These are phyloP conservation scores for Camptogramma bilineatum DNA, from an alignment of 2,888 invertebrate genomes.

Conservation along the genomic window DNA sequence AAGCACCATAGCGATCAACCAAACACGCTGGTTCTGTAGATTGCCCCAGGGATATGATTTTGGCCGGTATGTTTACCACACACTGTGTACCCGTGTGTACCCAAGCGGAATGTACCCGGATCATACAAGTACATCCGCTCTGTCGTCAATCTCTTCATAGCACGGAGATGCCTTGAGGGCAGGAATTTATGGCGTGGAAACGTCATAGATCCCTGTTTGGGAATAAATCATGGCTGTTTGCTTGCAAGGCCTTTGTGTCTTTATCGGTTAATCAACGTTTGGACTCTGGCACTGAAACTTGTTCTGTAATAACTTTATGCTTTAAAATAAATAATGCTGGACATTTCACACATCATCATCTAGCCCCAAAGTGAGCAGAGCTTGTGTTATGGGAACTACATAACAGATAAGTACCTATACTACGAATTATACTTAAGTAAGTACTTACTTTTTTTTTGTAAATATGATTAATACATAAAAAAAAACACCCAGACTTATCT, in stretches of 20 bases:
- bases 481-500: too few relatives aligned
- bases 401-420: too few relatives aligned
- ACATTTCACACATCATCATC: too few relatives aligned
- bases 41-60: too few relatives aligned
- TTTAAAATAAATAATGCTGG: not conserved
- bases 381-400: too few relatives aligned
- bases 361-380: too few relatives aligned
- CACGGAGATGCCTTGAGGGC: slow-evolving; percentile 82
- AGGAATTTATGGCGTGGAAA: slow-evolving; percentile 83
- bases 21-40: too few relatives aligned
- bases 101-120: slow-evolving; percentile 54
- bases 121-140: slow-evolving; percentile 58
- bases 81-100: slow-evolving; percentile 58
- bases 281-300: not conserved
- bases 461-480: too few relatives aligned
- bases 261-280: slow-evolving; percentile 34
- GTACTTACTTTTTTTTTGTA: too few relatives aligned
- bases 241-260: slow-evolving; percentile 54
- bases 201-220: slow-evolving; percentile 78
- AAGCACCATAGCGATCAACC: too few relatives aligned
- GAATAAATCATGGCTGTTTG: slow-evolving; percentile 80
- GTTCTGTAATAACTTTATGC: not conserved
- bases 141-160: slow-evolving; percentile 80
- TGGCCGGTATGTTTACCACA: too few relatives aligned
- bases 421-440: too few relatives aligned